These are phyloP conservation scores for Ovibos moschatus DNA, from an alignment of 2,113 vertebrate genomes.

Conservation along the genomic window DNA sequence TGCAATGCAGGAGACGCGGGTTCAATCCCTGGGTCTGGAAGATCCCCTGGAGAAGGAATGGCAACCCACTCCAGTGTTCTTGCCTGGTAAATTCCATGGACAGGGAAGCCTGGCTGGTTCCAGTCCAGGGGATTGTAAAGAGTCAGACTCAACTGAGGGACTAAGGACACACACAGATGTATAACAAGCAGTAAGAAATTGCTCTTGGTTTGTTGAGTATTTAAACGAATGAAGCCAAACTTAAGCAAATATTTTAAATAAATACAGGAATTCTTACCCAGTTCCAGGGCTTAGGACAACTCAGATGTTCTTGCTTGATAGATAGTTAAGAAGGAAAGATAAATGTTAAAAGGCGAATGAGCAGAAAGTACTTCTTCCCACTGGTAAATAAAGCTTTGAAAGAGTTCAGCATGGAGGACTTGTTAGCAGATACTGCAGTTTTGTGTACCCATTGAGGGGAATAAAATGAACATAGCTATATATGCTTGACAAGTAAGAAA, in stretches of 20 bases:
- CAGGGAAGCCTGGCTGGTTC: not conserved
- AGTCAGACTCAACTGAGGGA: not conserved
- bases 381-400: not conserved
- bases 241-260: not conserved
- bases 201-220: not conserved
- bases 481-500: not conserved
- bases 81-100: not conserved
- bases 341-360: not conserved
- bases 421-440: too few relatives aligned
- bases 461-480: not conserved
- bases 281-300: not conserved
- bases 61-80: not conserved
- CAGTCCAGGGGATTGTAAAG: not conserved
- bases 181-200: not conserved
- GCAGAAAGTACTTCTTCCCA: not conserved
- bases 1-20: not conserved
- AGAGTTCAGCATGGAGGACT: not conserved
- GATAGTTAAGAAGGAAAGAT: not conserved
- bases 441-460: accelerated
- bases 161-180: accelerated
- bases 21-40: not conserved
- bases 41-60: not conserved
- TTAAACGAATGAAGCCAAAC: not conserved
- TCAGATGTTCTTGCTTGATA: not conserved
- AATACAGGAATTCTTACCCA: not conserved